Base-by-base conservation (phyloP, 2,888 invertebrate species). In the Portevinia maculata region DNA sequence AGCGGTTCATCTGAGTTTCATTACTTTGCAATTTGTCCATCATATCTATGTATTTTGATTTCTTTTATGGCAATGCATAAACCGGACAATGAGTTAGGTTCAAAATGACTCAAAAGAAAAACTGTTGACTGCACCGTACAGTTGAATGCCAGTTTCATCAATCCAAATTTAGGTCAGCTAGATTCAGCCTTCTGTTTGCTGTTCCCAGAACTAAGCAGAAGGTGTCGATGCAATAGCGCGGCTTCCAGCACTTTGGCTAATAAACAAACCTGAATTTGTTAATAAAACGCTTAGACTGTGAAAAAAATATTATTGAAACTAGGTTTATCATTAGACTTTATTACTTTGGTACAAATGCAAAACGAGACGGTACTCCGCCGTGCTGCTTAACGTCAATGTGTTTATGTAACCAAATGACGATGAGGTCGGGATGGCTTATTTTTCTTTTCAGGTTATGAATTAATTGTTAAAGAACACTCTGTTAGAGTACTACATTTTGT, bases 391-490 rank as follows among this genome's bases (percentile, higher is more conserved):
- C 44, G 19, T 19, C 44, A 21, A 44, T 9, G 3, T 4, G 9
- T 44, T 44, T 44, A 44, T 44, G 44, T 44, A 44, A 44, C 19
- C 19, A 9, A 8, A 1, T 11, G 5, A 44, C 5, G 41, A 19
- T 52, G 48, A 53, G 59, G 48, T 28, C 50, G 50, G 57, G 52
- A 57, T 37, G 21, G n/a, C 32, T 53, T 41, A 41, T 41, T 24
- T 39, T 15, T 15, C 1, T 39, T 24, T 24, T 24, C 53, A 41
- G 60, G 62, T 73, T 53, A 64, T 50, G 48, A 48, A 24, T 48
- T 67, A 55, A 73, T 79, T 73, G 53, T 28, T 39, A 60, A 70
- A 46, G 65, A 71, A 65, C 52, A 28, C 44, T 64, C 71, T 41
- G 53, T 37, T 79, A 60, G 37, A 39, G 60, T 21, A 62, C 70